A percentile compares a stretch with the other conserved stretches of the same genome.
Conservation (phyloP, 1,140 invertebrate species). For the Lordiphosa mommai region DNA sequence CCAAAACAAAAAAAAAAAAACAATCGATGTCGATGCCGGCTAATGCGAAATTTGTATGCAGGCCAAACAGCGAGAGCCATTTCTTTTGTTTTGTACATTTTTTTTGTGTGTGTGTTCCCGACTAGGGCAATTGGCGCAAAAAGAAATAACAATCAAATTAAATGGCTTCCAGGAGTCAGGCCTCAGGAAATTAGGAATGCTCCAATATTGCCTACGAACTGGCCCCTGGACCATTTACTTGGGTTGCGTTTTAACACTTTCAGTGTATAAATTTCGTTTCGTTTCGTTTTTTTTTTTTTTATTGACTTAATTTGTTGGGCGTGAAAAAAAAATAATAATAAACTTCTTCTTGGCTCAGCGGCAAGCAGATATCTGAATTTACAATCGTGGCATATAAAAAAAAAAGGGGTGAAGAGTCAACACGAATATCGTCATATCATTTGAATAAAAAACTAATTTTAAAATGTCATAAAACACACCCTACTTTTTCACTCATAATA, state of each 20-base stretch:
- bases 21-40: slow-evolving; percentile 37
- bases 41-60: slow-evolving; percentile 74
- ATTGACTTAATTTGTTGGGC: slow-evolving; percentile 67
- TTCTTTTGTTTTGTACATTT: slow-evolving; percentile 57
- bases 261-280: slow-evolving; percentile 49
- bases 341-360: too few relatives aligned
- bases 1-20: slow-evolving; percentile 7
- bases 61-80: slow-evolving; percentile 54
- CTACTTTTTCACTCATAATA: too few relatives aligned
- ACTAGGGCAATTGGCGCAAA: slow-evolving; percentile 41
- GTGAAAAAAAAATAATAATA: slow-evolving; percentile 55
- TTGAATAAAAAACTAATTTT: slow-evolving; percentile 52
- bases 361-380: background rate
- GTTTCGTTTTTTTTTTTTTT: slow-evolving; percentile 50
- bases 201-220: slow-evolving; percentile 17
- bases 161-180: slow-evolving; percentile 40
- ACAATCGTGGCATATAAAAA: background rate
- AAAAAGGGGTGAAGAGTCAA: slow-evolving; percentile 39
- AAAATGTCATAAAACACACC: slow-evolving; percentile 35
- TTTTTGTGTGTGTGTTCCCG: slow-evolving; percentile 1
- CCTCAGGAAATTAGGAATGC: slow-evolving; percentile 62
- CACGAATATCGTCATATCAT: slow-evolving; percentile 16
- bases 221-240: background rate
- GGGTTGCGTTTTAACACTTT: slow-evolving; percentile 49
- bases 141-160: slow-evolving; percentile 70